These are phyloP conservation scores for Octodonta nipae DNA, from an alignment of 2,888 invertebrate genomes.

Conservation along the genomic window DNA sequence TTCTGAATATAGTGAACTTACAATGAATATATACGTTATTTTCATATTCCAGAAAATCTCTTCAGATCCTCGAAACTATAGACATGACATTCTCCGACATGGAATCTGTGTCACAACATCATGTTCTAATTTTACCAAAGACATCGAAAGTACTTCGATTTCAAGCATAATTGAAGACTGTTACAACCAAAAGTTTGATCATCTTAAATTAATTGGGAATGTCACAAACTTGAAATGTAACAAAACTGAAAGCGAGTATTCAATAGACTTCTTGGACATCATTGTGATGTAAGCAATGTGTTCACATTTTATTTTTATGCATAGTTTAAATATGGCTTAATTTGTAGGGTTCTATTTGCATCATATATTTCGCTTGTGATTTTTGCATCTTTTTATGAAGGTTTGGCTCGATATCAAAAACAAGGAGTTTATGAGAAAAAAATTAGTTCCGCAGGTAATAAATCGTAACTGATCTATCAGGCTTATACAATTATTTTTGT, in stretches of 20 bases:
- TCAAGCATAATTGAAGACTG: conserved; percentile 7
- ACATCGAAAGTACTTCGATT: conserved; percentile 7
- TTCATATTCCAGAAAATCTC: conserved; percentile 5
- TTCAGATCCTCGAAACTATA: conserved; percentile 10
- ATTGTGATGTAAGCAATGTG: conserved; percentile 13
- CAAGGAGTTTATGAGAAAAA: conserved; percentile 10
- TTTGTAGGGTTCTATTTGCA: conserved; percentile 12
- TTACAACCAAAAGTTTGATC: conserved; percentile 12
- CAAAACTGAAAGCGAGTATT: conserved; percentile 9
- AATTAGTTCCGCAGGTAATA: conserved; percentile 8
- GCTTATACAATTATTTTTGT: conserved; percentile 1
- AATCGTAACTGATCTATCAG: background rate
- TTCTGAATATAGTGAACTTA: too few species aligned
- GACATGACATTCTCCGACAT: conserved; percentile 12
- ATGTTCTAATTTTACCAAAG: conserved; percentile 10
- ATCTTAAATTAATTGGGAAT: conserved; percentile 10
- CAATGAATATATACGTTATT: too few species aligned
- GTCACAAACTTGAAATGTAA: conserved; percentile 10
- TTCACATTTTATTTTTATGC: conserved; percentile 3
- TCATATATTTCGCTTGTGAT: conserved; percentile 15
- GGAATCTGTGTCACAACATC: conserved; percentile 13
- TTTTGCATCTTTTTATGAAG: conserved; percentile 18
- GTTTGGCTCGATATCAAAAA: conserved; percentile 11
- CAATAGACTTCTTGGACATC: conserved; percentile 14
- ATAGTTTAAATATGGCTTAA: too few species aligned